These are phyloP conservation scores for Spilosoma lubricipeda DNA, from an alignment of 2,888 invertebrate species.

Conservation along the genomic window DNA sequence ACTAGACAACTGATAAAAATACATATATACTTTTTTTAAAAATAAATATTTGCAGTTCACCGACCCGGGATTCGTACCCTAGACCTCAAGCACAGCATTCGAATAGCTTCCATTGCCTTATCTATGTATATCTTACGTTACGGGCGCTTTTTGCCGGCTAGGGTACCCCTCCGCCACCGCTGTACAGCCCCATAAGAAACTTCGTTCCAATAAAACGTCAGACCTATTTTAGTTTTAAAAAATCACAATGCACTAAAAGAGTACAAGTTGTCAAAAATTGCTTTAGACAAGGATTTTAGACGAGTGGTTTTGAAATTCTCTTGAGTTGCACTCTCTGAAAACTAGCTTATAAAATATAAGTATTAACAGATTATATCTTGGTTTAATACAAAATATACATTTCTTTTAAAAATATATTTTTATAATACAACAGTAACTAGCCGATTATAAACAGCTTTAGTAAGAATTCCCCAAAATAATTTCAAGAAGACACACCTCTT, in stretches of 20 bases:
- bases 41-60: too few species aligned
- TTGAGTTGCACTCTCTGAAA: conserved; percentile 24
- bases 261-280: conserved; percentile 36
- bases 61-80: too few species aligned
- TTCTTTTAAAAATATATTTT: background rate
- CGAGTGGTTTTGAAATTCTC: conserved; percentile 35
- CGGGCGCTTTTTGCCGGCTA: too few species aligned
- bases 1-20: too few species aligned
- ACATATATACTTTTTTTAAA: too few species aligned
- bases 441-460: background rate
- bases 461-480: conserved; percentile 11
- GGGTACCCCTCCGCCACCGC: too few species aligned
- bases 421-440: too few species aligned
- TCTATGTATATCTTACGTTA: too few species aligned
- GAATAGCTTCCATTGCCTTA: too few species aligned
- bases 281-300: conserved; percentile 41
- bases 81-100: too few species aligned
- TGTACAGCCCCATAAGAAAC: too few species aligned
- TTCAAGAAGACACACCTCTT: background rate
- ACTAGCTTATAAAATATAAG: conserved; percentile 34
- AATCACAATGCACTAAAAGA: conserved; percentile 40
- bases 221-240: conserved; percentile 27
- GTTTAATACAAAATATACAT: conserved; percentile 33
- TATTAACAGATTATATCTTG: conserved; percentile 34
- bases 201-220: too few species aligned